Evolutionary conservation across 2,113 vertebrate genomes (phyloP).

Genomic region (Anoura caudifer): DNA sequence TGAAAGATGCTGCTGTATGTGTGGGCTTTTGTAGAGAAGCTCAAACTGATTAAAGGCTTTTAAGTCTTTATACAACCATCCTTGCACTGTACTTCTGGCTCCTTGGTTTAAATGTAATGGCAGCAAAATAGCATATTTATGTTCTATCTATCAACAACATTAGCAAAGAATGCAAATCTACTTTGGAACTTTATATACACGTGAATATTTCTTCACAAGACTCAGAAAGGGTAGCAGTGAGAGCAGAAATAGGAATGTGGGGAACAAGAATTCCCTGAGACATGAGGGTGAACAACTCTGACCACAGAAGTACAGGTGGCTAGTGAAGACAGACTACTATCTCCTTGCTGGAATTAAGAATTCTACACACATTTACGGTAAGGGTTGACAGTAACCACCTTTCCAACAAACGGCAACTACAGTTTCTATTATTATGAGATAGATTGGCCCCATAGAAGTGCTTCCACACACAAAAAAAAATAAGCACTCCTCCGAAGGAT

Average conservation of each 20-base stretch:
- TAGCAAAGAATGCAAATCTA: slow-evolving; percentile 17
- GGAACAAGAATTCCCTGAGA: neutral
- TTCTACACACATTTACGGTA: neutral
- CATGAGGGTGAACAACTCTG: neutral
- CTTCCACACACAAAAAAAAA: neutral
- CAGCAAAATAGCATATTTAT: slow-evolving; percentile 13
- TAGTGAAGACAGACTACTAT: neutral
- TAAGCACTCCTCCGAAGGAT: neutral
- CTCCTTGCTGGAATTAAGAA: neutral
- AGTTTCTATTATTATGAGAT: neutral
- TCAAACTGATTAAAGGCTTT: neutral
- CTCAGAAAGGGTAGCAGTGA: neutral
- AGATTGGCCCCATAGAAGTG: neutral
- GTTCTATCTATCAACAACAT: neutral
- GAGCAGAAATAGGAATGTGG: neutral
- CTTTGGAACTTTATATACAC: neutral
- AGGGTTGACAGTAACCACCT: neutral
- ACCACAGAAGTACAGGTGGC: neutral
- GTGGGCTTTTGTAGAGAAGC: neutral
- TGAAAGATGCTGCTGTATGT: neutral
- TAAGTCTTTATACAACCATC: neutral
- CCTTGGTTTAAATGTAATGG: slow-evolving; percentile 37
- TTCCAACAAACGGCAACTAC: neutral
- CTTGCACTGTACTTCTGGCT: neutral
- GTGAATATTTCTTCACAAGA: neutral